Base-by-base conservation (phyloP, 2,113 vertebrate species). In the Zosterops japonicus region DNA sequence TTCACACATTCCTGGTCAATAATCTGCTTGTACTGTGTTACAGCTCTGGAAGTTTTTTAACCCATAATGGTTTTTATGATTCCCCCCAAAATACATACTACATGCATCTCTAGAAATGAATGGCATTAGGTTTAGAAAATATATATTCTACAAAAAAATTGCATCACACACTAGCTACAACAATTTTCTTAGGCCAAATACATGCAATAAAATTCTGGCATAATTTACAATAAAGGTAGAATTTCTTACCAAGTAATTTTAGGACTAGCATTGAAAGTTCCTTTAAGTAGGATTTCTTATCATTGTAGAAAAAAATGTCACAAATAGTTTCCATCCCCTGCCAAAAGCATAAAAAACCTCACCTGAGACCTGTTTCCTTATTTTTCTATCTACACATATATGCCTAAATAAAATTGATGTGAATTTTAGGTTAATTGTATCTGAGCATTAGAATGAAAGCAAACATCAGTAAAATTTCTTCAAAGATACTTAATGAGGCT, bases 61-160 rank as follows among this genome's bases (percentile, higher is more conserved):
- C 4, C 4, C 11, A 21, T 20, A 39, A 59, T 1, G 0, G 68
- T 60, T 63, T 49, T 28, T 86, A 39, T 47, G 0, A 65, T n/a
- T 75, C 8, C 6, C 7, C 15, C 9, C 11, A 35, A 63, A 88
- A n/a, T 6, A 56, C 23, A 42, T 19, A 55, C 56, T 4, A 36
- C 14, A 3, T 36, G 21, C 33, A 36, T 28, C 10, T 76, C 19
- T 53, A 55, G 31, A 68, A 63, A 79, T 23, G 22, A 83, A 60
- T 15, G 8, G 35, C 1, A 4, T 63, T 15, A 28, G 11, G 14
- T 67, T 71, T 18, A 39, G 71, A n/a, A 14, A 46, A 9, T 63
- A 19, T 35, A 20, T 39, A 39, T 39, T 39, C 39, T 39, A 39
- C 39, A 39, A 39, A 39, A 83, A 52, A 80, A 67, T 11, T 1